Evolutionary conservation across 2,797 vertebrate genomes (phyloP).

Genomic region (Sebastes diaconus): DNA sequence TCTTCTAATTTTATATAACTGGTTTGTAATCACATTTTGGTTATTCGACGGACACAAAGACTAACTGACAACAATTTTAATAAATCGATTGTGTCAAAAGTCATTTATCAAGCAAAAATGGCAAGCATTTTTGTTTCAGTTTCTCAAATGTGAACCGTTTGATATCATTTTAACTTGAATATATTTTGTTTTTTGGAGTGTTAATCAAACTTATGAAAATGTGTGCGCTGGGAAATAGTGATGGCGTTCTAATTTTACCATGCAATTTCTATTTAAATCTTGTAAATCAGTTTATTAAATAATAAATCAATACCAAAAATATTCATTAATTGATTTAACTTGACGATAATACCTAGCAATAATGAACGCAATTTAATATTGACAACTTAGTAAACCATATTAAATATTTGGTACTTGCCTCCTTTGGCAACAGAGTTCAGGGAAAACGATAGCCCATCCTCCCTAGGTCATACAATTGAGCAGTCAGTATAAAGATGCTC

Average conservation of each 20-base stretch:
- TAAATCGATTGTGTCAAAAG: background rate
- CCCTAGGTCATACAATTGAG: background rate
- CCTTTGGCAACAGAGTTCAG: background rate
- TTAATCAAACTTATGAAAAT: background rate
- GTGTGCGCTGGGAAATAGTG: background rate
- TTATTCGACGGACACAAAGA: background rate
- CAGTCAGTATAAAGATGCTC: background rate
- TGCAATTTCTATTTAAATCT: background rate
- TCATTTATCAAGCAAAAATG: background rate
- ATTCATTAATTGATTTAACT: background rate
- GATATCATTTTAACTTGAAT: background rate
- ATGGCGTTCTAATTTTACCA: background rate
- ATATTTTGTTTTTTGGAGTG: background rate
- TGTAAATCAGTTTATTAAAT: background rate
- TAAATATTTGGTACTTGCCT: constrained; percentile 34
- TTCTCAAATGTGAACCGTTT: background rate
- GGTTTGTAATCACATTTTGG: background rate
- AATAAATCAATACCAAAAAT: background rate
- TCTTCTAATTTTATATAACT: background rate
- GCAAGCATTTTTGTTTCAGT: background rate
- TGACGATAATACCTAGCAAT: background rate
- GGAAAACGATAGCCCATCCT: background rate
- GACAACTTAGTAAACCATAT: background rate
- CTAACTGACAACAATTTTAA: background rate
- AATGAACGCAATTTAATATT: background rate